Evolutionary conservation across 2,113 vertebrate genomes (phyloP).

Genomic region (Crocuta crocuta): DNA sequence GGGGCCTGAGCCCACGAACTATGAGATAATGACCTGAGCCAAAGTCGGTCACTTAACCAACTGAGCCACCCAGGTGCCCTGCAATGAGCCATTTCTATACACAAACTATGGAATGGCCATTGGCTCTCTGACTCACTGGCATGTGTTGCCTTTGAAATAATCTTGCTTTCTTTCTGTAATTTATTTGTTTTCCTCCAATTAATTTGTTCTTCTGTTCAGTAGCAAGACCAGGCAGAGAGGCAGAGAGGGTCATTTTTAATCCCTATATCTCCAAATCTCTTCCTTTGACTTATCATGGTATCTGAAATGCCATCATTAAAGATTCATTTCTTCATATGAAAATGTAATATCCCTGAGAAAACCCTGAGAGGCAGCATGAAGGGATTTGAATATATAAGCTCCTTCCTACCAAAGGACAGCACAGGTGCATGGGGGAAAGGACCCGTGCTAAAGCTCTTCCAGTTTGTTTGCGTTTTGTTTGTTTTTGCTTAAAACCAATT

Average conservation of each 20-base stretch:
- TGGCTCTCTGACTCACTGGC: neutral
- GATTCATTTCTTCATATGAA: neutral
- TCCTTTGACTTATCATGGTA: neutral
- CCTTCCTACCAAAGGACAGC: neutral
- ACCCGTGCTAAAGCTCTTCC: neutral
- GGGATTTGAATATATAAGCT: neutral
- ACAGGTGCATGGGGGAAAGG: neutral
- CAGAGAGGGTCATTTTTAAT: neutral
- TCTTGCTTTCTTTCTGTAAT: neutral
- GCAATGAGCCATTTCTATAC: neutral
- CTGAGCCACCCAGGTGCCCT: no score
- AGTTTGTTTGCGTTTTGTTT: neutral
- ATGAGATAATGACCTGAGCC: no score
- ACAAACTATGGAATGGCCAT: neutral
- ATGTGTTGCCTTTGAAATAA: neutral
- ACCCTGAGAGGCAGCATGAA: neutral
- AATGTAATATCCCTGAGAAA: neutral
- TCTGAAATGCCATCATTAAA: neutral
- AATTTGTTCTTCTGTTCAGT: neutral
- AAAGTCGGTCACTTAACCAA: no score
- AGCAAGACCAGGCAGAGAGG: neutral
- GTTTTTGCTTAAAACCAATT: slow-evolving; percentile 47
- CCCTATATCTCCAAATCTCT: neutral
- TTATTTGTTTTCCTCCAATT: neutral
- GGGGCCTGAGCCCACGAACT: no score